Base-by-base conservation (phyloP, 2,797 vertebrate species). In the Otolemur crassicaudatus region DNA sequence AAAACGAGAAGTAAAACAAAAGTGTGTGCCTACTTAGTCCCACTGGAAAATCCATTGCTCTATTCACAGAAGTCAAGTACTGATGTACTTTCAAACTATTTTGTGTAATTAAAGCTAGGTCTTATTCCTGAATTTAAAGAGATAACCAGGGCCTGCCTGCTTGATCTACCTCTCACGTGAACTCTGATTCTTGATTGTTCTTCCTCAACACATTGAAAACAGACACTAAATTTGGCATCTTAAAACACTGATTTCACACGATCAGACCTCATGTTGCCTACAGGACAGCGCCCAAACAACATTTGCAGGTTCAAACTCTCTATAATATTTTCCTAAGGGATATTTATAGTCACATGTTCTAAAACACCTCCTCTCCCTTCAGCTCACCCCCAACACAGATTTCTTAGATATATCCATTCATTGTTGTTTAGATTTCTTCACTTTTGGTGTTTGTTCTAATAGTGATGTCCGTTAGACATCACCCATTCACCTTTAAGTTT, bases 1-100 rank as follows among this genome's bases (percentile, higher is more conserved):
- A 96, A 96, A 95, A 91, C 91, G 83, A 95, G 84, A 96, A 96
- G 82, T 86, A 56, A 94, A 94, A 80, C 92, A 83, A 91, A 95
- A 96, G 85, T 77, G 34, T 88, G 58, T 92, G 72, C 53, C 82
- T 70, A 11, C 76, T 86, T 94, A 86, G 37, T 94, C 91, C 84
- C 72, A 34, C n/a, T 87, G 76, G 79, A 94, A 85, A 92, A 88
- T 60, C 56, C 76, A 79, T 89, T 96, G 85, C 94, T 86, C 60
- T 96, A 95, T 94, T 87, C 79, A 86, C 73, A 89, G 37, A 60
- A 56, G 40, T 80, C 92, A 94, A 94, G 76, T 79, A 89, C 49
- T 63, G 85, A 67, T 70, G 49, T 70, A 84, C 90, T 95, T 97
- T 87, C 91, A 90, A 95, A 94, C 53, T 94, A 73, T 77, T 90